Evolutionary conservation across 1,140 invertebrate genomes (phyloP), one percentile per base, ranked within the genome.

Genomic region (Teleogryllus occipitalis): DNA sequence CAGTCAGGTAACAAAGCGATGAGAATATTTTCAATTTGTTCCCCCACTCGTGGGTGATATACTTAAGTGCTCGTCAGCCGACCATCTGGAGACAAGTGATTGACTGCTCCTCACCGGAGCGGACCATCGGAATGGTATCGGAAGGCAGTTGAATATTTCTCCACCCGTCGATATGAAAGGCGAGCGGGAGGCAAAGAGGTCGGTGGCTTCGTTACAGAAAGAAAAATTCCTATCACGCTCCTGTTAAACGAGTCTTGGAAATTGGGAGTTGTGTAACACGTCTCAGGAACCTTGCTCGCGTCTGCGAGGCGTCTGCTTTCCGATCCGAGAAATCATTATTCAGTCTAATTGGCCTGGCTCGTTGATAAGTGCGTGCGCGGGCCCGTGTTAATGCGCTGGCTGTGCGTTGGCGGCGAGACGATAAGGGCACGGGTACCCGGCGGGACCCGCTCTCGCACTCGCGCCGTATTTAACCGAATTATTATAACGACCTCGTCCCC

Each of bases 171-270:
- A 65, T 65, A 65, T 65, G 54, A 65, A 18, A 65, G 15, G 8
- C 49, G 15, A 54, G 15, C 54, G 10, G 54, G 54, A 14, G 54
- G 54, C 10, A 65, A 65, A 5, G 27, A 39, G 27, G 54, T 65
- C 54, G 10, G 10, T 18, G 10, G 54, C 54, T 65, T 65, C 10
- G 54, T 65, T 65, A 65, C 54, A 10, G 54, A 65, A 65, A 65
- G 18, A 65, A 18, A 7, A 65, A 65, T 65, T 65, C 54, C 54
- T 65, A 65, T 65, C 54, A 65, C 54, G 54, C 18, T 10, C 54
- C 54, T 65, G 54, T 65, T 65, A 65, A 65, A 65, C 54, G 18
- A 65, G 54, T 65, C 54, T 65, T 65, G 54, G 54, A 65, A 65
- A 65, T 65, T 65, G 54, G 54, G 18, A 65, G 54, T 65, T 65